Percentiles rank a stretch among this genome's conserved stretches.
phyloP scores from a whole-genome alignment of 1,140 invertebrate genomes.

The Dryas iulia region DNA sequence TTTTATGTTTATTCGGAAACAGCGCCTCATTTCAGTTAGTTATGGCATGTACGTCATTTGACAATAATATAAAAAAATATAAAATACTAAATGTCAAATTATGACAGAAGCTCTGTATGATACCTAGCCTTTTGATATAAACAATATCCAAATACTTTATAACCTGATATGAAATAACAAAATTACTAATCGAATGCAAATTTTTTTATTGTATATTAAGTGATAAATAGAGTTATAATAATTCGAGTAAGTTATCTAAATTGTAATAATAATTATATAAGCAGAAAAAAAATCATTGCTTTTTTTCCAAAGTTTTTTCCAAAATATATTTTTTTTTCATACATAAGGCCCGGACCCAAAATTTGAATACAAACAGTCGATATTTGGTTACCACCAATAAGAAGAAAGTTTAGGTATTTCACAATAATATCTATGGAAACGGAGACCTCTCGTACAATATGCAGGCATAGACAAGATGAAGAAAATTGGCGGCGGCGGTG shows the following conservation, averaged over 20 bases:
- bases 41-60: neutral
- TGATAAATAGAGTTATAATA: neutral
- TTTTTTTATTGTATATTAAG: neutral
- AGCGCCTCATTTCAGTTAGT: too few relatives aligned
- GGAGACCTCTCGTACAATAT: slow-evolving; percentile 6
- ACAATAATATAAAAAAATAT: neutral
- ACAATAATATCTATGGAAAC: neutral
- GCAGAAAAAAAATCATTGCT: too few relatives aligned
- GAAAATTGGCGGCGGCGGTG: slow-evolving; percentile 47
- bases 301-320: too few relatives aligned
- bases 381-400: too few relatives aligned
- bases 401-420: neutral
- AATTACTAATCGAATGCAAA: neutral
- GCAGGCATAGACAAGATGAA: slow-evolving; percentile 13
- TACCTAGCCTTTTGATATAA: neutral
- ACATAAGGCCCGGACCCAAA: too few relatives aligned
- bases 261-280: too few relatives aligned
- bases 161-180: neutral
- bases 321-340: too few relatives aligned
- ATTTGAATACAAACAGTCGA: too few relatives aligned
- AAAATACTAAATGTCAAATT: neutral
- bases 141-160: neutral
- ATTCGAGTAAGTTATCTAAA: neutral
- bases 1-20: too few relatives aligned
- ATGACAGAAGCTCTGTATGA: neutral